Conservation (phyloP, 1,140 invertebrate genomes). For the Ptiloglossa arizonensis region DNA sequence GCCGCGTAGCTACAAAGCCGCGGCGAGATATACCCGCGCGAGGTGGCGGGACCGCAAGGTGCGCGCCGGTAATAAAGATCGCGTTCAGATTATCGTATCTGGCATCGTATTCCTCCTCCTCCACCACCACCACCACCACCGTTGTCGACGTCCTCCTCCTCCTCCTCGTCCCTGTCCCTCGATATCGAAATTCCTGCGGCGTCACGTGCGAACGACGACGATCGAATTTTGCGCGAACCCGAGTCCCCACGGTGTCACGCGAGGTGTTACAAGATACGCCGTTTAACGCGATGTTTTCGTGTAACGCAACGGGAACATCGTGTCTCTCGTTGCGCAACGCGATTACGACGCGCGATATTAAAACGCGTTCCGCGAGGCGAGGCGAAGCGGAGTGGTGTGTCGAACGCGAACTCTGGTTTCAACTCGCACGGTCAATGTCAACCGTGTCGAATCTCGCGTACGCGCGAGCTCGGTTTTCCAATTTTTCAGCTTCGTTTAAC, state of each 20-base stretch:
- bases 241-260: not conserved
- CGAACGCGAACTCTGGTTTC: too few species aligned
- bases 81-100: constrained; percentile 21
- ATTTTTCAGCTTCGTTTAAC: too few species aligned
- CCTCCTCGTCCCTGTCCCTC: too few species aligned
- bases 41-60: constrained; percentile 4
- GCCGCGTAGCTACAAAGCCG: constrained; percentile 18
- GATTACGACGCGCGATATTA: not conserved
- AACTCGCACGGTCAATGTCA: too few species aligned
- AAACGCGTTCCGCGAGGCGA: not conserved
- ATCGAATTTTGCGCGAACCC: constrained; percentile 11
- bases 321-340: not conserved
- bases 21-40: constrained; percentile 4
- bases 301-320: not conserved
- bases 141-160: constrained; percentile 4
- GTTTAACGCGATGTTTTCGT: constrained; percentile 3
- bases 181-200: constrained; percentile 22
- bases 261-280: constrained; percentile 1
- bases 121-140: too few species aligned
- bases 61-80: constrained; percentile 28
- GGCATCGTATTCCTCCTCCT: constrained; percentile 13
- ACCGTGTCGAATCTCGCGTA: too few species aligned
- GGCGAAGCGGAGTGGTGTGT: too few species aligned
- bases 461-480: too few species aligned
- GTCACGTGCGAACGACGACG: not conserved